Evolutionary conservation across 2,113 vertebrate genomes (phyloP).

Genomic region (Tautogolabrus adspersus): DNA sequence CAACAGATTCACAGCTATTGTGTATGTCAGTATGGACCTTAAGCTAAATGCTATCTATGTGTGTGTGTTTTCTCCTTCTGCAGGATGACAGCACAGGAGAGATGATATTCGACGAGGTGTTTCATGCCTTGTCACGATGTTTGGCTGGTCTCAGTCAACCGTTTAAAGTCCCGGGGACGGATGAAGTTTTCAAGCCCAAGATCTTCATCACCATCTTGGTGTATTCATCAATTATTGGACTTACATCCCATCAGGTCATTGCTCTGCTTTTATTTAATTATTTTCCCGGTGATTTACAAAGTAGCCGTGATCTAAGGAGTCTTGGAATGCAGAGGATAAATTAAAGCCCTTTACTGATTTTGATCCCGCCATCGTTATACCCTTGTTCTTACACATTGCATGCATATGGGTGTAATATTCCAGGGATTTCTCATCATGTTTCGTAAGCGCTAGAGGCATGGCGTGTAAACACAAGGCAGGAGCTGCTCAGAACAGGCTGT

Average conservation of each 20-base stretch:
- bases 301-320: background rate
- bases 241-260: constrained; percentile 93
- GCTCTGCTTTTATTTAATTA: background rate
- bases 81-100: constrained; percentile 97
- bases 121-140: constrained; percentile 92
- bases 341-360: no score
- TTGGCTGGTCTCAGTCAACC: constrained; percentile 90
- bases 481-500: no score
- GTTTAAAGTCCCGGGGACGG: constrained; percentile 93
- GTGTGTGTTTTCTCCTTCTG: constrained; percentile 5
- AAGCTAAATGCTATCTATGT: no score
- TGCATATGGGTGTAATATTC: no score
- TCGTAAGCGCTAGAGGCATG: no score
- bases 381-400: no score
- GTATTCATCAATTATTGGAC: constrained; percentile 95
- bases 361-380: no score
- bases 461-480: no score
- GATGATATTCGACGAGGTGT: constrained; percentile 98
- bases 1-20: no score
- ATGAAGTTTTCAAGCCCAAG: constrained; percentile 91
- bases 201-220: constrained; percentile 97
- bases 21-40: no score
- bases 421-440: no score
- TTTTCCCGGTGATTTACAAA: background rate
- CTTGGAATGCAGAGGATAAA: background rate